Base-by-base conservation (phyloP, 1,140 invertebrate genomes). In the Lepidostoma basale region DNA sequence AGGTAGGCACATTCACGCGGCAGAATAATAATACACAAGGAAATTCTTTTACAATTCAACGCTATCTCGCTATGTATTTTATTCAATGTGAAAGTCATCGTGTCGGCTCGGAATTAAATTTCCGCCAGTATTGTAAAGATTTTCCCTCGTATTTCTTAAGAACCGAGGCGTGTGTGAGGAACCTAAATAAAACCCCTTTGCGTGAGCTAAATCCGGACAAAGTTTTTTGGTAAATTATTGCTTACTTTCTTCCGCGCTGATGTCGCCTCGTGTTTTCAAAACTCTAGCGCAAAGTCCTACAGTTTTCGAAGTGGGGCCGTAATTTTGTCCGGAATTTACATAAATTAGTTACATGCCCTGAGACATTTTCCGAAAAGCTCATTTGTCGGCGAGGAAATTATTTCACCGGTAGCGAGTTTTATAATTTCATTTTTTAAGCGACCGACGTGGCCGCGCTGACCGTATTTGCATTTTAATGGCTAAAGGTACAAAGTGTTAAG, bases 141-240 rank as follows among this genome's bases (percentile, higher is more conserved):
- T 56, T 56, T 56, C 12, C 25, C 3, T 56, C 52, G 52, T 54
- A 56, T 16, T 33, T 56, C 52, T 30, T 20, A 56, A 60, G 56
- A 30, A 42, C 33, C 12, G 39, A 44, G 23, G 56, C 59, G 59
- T 62, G 59, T 62, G 40, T 62, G 59, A 16, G 25, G 59, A 26
- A 62, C 20, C 30, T 62, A 62, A 62, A 62, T 62, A 44, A 64
- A 45, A 20, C 26, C 28, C 12, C 42, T 28, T 70, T 40, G 62
- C 68, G 62, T 66, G 62, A 60, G 63, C 33, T 39, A 42, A 54
- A 16, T 45, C 18, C 40, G 25, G 40, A 59, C 25, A 39, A 44
- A 47, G 20, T 44, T 44, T 63, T 54, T 42, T 16, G 39, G 26
- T 59, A 47, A 67, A 44, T 44, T 67, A 67, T 59, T 36, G 56